Conservation (phyloP, 2,113 vertebrate species). For the Dryoscopus gambensis region DNA sequence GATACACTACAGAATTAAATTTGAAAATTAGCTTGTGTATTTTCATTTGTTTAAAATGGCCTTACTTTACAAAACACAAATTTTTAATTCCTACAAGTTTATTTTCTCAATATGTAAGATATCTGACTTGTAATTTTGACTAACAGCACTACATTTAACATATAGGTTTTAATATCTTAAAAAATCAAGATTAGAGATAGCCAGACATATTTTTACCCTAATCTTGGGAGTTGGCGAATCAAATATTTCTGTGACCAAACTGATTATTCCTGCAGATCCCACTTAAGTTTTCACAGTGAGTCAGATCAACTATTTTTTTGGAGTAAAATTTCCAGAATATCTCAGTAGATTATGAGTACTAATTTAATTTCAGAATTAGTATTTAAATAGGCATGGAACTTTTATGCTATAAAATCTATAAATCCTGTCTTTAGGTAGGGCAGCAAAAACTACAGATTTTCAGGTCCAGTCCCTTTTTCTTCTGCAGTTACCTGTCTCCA, state of each 20-base stretch:
- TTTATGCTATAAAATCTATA: neutral
- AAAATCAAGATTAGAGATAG: neutral
- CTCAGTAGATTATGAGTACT: neutral
- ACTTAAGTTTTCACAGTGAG: neutral
- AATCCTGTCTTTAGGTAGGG: neutral
- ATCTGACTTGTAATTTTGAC: neutral
- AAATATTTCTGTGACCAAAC: neutral
- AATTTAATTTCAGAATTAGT: neutral
- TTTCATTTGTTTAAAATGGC: neutral
- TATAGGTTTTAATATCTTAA: neutral
- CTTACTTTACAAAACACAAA: neutral
- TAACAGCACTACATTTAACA: neutral
- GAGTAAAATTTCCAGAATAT: neutral
- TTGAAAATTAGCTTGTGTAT: neutral
- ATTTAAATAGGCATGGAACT: neutral
- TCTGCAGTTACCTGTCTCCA: neutral
- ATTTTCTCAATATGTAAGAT: neutral
- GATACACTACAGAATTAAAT: neutral
- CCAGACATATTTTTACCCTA: neutral
- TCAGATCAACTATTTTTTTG: neutral
- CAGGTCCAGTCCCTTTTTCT: neutral
- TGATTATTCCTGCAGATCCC: neutral
- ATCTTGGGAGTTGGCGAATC: neutral
- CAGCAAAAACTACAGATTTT: neutral
- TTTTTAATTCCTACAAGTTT: neutral